Evolutionary conservation across 2,888 invertebrate genomes (phyloP), one percentile per base, ranked within the genome.

Genomic region (Tinea trinotella): DNA sequence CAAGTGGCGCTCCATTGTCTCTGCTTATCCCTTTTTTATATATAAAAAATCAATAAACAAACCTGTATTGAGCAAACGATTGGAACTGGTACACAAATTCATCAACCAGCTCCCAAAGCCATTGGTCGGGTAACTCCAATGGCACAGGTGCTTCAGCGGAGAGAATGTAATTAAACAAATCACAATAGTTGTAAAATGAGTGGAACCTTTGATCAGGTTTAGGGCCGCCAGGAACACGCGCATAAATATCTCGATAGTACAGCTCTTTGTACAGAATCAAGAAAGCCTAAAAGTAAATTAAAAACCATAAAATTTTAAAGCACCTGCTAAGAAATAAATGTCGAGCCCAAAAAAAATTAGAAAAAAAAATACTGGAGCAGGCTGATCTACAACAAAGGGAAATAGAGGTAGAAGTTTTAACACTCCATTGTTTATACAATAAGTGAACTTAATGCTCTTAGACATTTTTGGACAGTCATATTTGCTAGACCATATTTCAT

Each of bases 101-200:
- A 82, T 99, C 99, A 62, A 99, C 95, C 53, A 99, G 91, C 75
- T 99, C 99, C 99, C 99, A 99, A 22, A 99, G 87, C 99, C 99
- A 99, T 69, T 98, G 94, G 81, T 99, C 98, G 9, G 99, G 99
- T 56, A 99, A 78, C 71, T 97, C 96, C 53, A 98, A 80, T 1
- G 93, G 90, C 0, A 97, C 95, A 0, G 98, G 98, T 24, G 92
- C 92, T 60, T 93, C 92, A 0, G 96, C 92, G 64, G 96, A 94
- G 57, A 99, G 87, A 62, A 99, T 97, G 68, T 95, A 93, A 80
- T 99, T 98, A 85, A 99, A 99, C 55, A 99, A 90, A 68, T 97
- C 95, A 81, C 99, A 99, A 73, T 99, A 99, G 81, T 99, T 99
- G 82, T 92, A 97, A 78, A 98, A 99, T 0, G 98, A 98, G 65